Percentiles rank a stretch among this genome's conserved stretches.
These are phyloP conservation scores for Lingula anatina DNA, from an alignment of 2,888 invertebrate genomes.

Conservation along the genomic window DNA sequence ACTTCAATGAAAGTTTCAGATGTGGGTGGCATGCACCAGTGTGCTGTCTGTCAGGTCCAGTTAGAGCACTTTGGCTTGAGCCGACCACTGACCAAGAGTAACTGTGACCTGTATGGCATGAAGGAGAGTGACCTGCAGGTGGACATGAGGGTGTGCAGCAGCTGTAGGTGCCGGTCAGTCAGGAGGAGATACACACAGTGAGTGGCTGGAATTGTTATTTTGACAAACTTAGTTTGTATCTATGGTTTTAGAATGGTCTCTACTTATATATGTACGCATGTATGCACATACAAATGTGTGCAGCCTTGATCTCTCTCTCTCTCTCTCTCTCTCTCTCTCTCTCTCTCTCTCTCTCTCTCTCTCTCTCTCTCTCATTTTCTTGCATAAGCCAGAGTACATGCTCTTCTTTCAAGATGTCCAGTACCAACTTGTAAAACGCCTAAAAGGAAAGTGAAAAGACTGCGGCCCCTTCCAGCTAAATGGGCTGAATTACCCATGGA, in stretches of 20 bases:
- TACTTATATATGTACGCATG: too few species aligned
- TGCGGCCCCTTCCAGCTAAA: constrained; percentile 80
- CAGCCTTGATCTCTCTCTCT: too few species aligned
- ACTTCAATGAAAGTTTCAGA: constrained; percentile 3
- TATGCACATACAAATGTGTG: too few species aligned
- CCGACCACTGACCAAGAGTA: constrained; percentile 55
- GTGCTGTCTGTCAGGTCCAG: constrained; percentile 76
- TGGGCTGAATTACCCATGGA: constrained; percentile 78
- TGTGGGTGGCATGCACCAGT: constrained; percentile 64
- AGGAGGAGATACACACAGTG: constrained; percentile 67
- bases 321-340: too few species aligned
- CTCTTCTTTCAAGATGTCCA: too few species aligned
- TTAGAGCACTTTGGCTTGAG: constrained; percentile 71
- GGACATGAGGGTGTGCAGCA: constrained; percentile 73
- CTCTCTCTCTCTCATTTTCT: too few species aligned
- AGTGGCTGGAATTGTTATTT: too few species aligned
- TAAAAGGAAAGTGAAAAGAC: constrained; percentile 73
- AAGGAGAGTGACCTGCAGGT: constrained; percentile 70
- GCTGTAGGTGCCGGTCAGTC: constrained; percentile 83
- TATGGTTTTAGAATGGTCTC: too few species aligned
- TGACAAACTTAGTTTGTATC: too few species aligned
- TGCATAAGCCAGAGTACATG: too few species aligned
- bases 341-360: too few species aligned
- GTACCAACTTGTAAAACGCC: constrained; percentile 77
- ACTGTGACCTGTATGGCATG: constrained; percentile 79